These are phyloP conservation scores for Vulpes lagopus DNA, from an alignment of 2,113 vertebrate genomes.

Conservation along the genomic window DNA sequence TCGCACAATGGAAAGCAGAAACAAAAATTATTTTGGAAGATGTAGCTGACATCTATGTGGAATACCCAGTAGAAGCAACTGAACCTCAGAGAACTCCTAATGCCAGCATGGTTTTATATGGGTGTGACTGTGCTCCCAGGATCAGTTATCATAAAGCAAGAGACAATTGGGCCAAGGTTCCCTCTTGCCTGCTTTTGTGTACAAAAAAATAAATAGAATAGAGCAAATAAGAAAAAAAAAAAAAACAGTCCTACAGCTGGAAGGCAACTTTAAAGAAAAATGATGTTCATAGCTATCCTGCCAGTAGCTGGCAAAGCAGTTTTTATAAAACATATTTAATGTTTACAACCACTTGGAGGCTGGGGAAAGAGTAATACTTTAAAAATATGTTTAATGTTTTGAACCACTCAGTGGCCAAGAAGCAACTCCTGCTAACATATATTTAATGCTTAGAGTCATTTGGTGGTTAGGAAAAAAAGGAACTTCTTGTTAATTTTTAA, in stretches of 20 bases:
- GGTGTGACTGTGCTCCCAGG: slow-evolving; percentile 34
- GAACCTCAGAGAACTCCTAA: slow-evolving; percentile 49
- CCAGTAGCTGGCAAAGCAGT: slow-evolving; percentile 81
- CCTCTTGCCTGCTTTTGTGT: slow-evolving; percentile 72
- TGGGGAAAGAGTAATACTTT: slow-evolving; percentile 81
- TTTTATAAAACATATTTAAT: slow-evolving; percentile 87
- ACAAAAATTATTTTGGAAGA: slow-evolving; percentile 24
- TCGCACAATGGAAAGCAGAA: not conserved
- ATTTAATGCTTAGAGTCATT: slow-evolving; percentile 83
- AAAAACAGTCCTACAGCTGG: slow-evolving; percentile 75
- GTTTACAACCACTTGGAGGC: slow-evolving; percentile 80
- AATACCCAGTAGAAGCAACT: slow-evolving; percentile 39
- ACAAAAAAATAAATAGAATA: slow-evolving; percentile 83
- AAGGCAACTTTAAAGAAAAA: slow-evolving; percentile 87
- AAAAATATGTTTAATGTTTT: slow-evolving; percentile 85
- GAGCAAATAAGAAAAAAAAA: slow-evolving; percentile 69
- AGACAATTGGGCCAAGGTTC: slow-evolving; percentile 57
- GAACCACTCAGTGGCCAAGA: slow-evolving; percentile 72
- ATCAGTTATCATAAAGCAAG: slow-evolving; percentile 80
- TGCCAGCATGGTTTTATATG: slow-evolving; percentile 66
- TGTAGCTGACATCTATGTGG: not conserved
- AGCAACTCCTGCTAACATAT: slow-evolving; percentile 71
- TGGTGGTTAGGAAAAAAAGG: slow-evolving; percentile 67
- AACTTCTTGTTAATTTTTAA: slow-evolving; percentile 86
- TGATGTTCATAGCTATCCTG: slow-evolving; percentile 73